Conservation (phyloP, 2,113 vertebrate genomes). For the Thryonomys swinderianus region DNA sequence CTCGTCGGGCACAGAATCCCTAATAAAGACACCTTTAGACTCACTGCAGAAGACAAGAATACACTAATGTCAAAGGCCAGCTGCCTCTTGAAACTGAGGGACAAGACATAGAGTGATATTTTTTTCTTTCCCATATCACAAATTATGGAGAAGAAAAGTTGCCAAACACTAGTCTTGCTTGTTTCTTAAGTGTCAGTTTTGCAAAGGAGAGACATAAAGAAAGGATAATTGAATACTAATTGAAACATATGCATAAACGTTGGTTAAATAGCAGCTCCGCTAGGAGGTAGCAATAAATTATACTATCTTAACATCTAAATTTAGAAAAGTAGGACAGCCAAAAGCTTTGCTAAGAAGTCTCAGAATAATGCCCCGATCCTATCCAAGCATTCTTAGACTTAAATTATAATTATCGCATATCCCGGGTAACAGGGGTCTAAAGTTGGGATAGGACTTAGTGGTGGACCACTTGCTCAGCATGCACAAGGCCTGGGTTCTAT, state of each 20-base stretch:
- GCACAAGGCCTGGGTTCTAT: not conserved
- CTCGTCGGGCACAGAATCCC: not conserved
- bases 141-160: not conserved
- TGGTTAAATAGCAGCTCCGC: not conserved
- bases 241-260: not conserved
- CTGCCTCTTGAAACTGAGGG: not conserved
- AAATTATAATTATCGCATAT: not conserved
- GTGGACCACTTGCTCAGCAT: not conserved
- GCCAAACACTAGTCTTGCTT: not conserved
- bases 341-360: not conserved
- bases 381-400: not conserved
- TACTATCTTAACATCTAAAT: slow-evolving; percentile 7
- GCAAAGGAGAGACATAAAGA: not conserved
- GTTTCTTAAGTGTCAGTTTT: not conserved
- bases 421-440: not conserved
- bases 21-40: not conserved
- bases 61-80: not conserved
- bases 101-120: not conserved
- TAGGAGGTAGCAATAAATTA: not conserved
- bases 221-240: not conserved
- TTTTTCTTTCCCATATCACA: not conserved
- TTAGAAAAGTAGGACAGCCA: slow-evolving; percentile 1
- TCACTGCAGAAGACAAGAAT: not conserved
- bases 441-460: not conserved
- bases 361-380: not conserved